These are phyloP conservation scores for Lochmaea crataegi DNA, from an alignment of 2,888 invertebrate species.

Conservation along the genomic window DNA sequence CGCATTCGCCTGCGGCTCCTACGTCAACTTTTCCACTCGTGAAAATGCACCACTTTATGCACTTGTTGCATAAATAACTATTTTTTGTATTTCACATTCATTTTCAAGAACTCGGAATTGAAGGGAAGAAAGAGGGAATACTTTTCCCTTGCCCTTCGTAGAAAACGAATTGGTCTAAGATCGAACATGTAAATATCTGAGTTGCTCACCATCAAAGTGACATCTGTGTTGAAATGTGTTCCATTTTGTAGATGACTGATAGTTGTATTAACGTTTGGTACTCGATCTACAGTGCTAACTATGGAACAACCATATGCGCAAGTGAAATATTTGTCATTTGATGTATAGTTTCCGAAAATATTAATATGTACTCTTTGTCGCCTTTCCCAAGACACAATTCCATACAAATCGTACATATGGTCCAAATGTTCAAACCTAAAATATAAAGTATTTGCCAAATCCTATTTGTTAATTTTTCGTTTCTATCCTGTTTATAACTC, in stretches of 20 bases:
- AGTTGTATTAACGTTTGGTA: conserved; percentile 70
- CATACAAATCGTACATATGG: conserved; percentile 68
- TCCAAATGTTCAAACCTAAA: conserved; percentile 67
- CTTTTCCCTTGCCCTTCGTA: too few species aligned
- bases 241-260: conserved; percentile 69
- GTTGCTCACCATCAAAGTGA: conserved; percentile 66
- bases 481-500: conserved; percentile 40
- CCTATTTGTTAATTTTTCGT: too few species aligned
- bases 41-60: too few species aligned
- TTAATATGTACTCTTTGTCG: conserved; percentile 70
- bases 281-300: conserved; percentile 70
- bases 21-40: too few species aligned
- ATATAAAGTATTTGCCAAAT: not conserved
- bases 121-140: too few species aligned
- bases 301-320: conserved; percentile 69
- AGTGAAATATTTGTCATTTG: conserved; percentile 62
- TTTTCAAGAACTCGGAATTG: too few species aligned
- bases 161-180: not conserved
- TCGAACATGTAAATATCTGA: too few species aligned
- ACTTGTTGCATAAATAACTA: too few species aligned
- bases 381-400: conserved; percentile 72
- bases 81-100: too few species aligned
- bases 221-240: conserved; percentile 66
- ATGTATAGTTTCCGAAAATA: conserved; percentile 67
- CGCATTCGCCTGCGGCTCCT: too few species aligned